These are phyloP conservation scores for Norana najaformis DNA, from an alignment of 2,888 invertebrate species.

Conservation along the genomic window DNA sequence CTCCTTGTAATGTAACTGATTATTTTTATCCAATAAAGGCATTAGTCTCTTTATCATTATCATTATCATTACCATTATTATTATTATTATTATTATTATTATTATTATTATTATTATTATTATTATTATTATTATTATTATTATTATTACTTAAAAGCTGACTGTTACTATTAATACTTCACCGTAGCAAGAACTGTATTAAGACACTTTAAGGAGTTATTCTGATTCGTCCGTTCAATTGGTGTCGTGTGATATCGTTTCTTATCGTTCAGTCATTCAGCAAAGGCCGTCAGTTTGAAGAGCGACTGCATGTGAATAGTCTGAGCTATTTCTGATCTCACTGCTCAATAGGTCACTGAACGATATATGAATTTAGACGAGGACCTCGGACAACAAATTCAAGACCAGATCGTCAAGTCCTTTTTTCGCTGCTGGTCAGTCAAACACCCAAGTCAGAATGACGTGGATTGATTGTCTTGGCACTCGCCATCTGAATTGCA, in stretches of 20 bases:
- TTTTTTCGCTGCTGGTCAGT: no score
- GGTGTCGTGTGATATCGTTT: not conserved
- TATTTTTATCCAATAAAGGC: no score
- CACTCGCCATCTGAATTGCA: no score
- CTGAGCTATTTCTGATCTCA: not conserved
- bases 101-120: no score
- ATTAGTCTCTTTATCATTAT: not conserved
- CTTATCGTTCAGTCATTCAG: not conserved
- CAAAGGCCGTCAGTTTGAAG: not conserved
- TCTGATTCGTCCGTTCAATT: not conserved
- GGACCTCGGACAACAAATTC: not conserved
- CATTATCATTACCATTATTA: constrained; percentile 1
- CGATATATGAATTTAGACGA: not conserved
- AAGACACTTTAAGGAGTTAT: not conserved
- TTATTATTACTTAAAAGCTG: not conserved
- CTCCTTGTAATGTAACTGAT: no score
- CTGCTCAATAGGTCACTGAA: not conserved
- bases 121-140: no score
- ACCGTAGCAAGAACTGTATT: not conserved
- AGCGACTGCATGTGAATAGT: not conserved
- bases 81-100: no score
- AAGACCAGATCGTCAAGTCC: no score
- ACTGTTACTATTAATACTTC: not conserved
- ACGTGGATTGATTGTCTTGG: no score
- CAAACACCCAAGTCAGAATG: no score